Evolutionary conservation across 2,797 vertebrate genomes (phyloP), one percentile per base, ranked within the genome.

Genomic region (Coregonus ussuriensis): DNA sequence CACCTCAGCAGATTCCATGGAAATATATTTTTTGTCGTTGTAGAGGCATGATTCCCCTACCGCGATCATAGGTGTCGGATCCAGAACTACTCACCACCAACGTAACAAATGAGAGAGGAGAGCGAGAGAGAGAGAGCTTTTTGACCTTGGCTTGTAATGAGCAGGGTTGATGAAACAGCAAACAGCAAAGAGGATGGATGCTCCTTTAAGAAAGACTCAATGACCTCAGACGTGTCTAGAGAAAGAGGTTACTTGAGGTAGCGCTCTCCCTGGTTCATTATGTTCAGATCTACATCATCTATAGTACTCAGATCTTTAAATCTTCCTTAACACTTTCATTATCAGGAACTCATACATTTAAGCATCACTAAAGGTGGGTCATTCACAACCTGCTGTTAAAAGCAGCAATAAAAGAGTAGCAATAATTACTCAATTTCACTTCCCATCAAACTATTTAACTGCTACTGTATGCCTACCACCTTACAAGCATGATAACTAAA

Each of bases 1-100:
- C 62, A 41, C 54, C 67, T 63, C 62, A 67, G 76, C 76, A 77
- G 31, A 54, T 71, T 71, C 59, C 66, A 69, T 52, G 53, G 79
- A 69, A 71, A 18, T 25, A 41, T 35, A 2, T 3, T 21, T 14
- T 37, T 52, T 21, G 21, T 56, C 9, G n/a, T 53, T 25, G n/a
- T 16, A 72, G 29, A 41, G 29, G 59, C 71, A 72, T 31, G 53
- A 72, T 72, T 72, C 70, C 70, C 16, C 54, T 59, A 72, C 52
- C 71, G 15, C 51, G 56, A 54, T 56, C 16, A 62, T 37, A 37
- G 72, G 16, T 18, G 54, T 3, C 4, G 15, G 52, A 29, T 72
- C 53, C 11, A 56, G 5, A 71, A 29, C 21, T 11, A 13, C 21
- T 71, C n/a, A 13, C 21, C 25, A 29, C 13, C 31, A 25, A 15